These are phyloP conservation scores for Paralichthys olivaceus DNA, from an alignment of 2,113 vertebrate genomes.

Conservation along the genomic window DNA sequence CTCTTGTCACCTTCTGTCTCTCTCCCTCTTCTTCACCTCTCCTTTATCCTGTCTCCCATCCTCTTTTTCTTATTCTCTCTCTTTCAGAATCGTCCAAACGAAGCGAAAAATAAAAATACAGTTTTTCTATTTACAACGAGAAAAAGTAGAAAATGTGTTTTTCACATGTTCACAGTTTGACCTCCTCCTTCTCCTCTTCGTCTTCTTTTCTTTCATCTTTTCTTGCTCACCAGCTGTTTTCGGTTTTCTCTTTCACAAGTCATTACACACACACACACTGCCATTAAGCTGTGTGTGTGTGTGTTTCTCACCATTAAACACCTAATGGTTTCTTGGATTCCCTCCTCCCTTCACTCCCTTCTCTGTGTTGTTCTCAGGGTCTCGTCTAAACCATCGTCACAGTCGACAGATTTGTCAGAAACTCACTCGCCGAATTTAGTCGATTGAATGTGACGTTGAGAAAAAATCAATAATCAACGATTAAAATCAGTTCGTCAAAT, in stretches of 20 bases:
- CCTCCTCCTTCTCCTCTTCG: background rate
- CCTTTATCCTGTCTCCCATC: no score
- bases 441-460: no score
- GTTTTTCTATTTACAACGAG: background rate
- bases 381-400: no score
- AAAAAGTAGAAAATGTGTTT: background rate
- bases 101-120: no score
- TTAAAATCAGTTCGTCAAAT: no score
- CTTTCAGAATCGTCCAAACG: background rate
- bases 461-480: no score
- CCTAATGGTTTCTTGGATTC: background rate
- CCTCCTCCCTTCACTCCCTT: no score
- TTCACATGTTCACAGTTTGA: background rate
- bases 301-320: conserved; percentile 24
- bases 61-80: background rate
- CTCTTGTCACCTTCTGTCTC: background rate
- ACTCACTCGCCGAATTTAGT: no score
- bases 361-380: no score
- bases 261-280: conserved; percentile 15
- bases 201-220: background rate
- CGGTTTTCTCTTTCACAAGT: background rate
- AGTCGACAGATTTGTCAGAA: no score
- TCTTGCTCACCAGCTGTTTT: conserved; percentile 15
- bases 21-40: no score
- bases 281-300: no score